Conservation (phyloP, 1,140 invertebrate species). For the Epicauta chinensis region DNA sequence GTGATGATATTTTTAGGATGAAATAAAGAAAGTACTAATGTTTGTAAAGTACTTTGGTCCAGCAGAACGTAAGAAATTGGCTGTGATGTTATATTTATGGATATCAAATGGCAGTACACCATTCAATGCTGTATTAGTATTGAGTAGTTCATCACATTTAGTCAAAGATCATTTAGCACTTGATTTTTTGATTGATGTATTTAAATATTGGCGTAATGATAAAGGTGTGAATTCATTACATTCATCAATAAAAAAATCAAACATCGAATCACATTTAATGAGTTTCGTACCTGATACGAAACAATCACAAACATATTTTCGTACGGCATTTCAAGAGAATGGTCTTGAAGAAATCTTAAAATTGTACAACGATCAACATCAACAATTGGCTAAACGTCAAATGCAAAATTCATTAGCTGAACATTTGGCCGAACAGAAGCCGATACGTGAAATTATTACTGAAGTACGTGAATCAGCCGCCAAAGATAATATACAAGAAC, state of each 20-base stretch:
- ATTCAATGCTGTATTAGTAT: conserved; percentile 73
- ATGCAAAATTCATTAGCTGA: conserved; percentile 69
- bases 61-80: conserved; percentile 82
- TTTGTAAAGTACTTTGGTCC: conserved; percentile 93
- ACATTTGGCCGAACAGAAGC: conserved; percentile 74
- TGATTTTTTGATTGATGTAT: conserved; percentile 88
- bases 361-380: conserved; percentile 84
- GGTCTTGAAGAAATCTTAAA: conserved; percentile 83
- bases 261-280: conserved; percentile 80
- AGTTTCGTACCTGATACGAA: conserved; percentile 92
- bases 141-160: conserved; percentile 80
- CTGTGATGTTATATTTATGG: conserved; percentile 89
- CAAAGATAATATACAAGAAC: conserved; percentile 77
- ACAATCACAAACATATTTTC: conserved; percentile 83
- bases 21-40: conserved; percentile 92
- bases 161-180: conserved; percentile 91
- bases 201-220: conserved; percentile 85
- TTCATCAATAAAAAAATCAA: conserved; percentile 79
- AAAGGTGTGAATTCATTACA: conserved; percentile 81
- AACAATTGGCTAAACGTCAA: conserved; percentile 77
- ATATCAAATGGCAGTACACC: conserved; percentile 83
- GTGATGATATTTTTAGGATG: conserved; percentile 70
- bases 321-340: conserved; percentile 75
- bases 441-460: conserved; percentile 71
- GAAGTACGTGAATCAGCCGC: conserved; percentile 81